Percentiles rank a stretch among this genome's conserved stretches.
Evolutionary conservation across 1,140 invertebrate genomes (phyloP).

Genomic region (Calycopis cecrops): DNA sequence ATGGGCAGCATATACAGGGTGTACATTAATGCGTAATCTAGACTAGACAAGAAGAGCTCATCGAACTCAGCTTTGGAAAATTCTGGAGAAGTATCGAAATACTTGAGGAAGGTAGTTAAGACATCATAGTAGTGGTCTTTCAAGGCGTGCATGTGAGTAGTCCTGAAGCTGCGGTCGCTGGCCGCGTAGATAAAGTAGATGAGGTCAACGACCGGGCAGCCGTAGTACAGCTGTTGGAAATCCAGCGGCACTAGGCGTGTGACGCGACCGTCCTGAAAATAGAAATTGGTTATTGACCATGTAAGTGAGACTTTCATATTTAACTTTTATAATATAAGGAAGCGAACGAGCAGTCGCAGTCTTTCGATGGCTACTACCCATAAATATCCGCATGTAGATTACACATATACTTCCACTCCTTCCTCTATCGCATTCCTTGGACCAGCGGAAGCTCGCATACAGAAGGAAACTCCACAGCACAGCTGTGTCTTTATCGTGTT

Average conservation of each 20-base stretch:
- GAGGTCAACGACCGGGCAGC: conserved; percentile 46
- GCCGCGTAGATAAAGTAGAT: conserved; percentile 47
- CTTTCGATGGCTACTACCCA: too few species aligned
- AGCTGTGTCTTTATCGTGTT: too few species aligned
- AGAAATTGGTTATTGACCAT: too few species aligned
- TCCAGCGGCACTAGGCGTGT: conserved; percentile 43
- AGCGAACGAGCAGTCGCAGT: too few species aligned
- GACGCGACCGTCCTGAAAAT: conserved; percentile 38
- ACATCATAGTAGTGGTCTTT: conserved; percentile 43
- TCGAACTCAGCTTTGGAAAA: conserved; percentile 41
- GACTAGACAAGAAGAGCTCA: conserved; percentile 30
- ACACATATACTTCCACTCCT: too few species aligned
- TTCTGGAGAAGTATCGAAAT: conserved; percentile 39
- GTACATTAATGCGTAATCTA: conserved; percentile 43
- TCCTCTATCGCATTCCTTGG: too few species aligned
- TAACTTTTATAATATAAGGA: too few species aligned
- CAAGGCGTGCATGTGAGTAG: conserved; percentile 33
- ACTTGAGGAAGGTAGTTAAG: conserved; percentile 33
- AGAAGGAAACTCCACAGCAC: too few species aligned
- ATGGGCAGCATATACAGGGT: conserved; percentile 39
- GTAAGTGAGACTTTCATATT: too few species aligned
- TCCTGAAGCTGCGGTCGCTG: conserved; percentile 42
- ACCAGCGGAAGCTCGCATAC: too few species aligned
- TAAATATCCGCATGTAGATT: too few species aligned
- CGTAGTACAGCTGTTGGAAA: conserved; percentile 49